phyloP scores from a whole-genome alignment of 2,888 invertebrate genomes.

The Agonopterix heracliana region DNA sequence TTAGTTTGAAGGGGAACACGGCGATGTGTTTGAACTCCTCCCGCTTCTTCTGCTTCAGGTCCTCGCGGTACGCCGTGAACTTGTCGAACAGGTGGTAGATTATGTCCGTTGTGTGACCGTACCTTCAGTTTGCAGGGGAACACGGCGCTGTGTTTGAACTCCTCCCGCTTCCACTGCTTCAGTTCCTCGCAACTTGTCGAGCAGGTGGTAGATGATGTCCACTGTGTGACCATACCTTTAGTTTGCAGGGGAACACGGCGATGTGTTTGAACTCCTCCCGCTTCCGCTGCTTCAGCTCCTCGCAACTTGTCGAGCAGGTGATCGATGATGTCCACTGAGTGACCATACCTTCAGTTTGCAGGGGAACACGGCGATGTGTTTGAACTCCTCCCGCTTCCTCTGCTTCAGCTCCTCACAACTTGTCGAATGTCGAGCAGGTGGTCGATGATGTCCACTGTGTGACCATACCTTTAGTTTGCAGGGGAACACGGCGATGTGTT shows the following conservation, averaged over 20 bases:
- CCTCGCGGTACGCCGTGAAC: conserved; percentile 94
- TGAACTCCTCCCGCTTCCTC: conserved; percentile 98
- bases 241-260: conserved; percentile 98
- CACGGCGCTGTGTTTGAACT: conserved; percentile 97
- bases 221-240: conserved; percentile 67
- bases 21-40: conserved; percentile 98
- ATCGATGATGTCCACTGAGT: conserved; percentile 97
- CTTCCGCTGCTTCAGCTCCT: conserved; percentile 92
- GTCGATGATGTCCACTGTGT: conserved; percentile 82
- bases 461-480: conserved; percentile 86
- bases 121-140: conserved; percentile 96
- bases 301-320: conserved; percentile 99
- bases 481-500: conserved; percentile 98
- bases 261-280: conserved; percentile 97
- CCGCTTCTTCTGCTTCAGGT: conserved; percentile 91
- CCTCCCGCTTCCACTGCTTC: conserved; percentile 97
- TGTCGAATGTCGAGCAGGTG: conserved; percentile 99
- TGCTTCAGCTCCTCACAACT: conserved; percentile 90
- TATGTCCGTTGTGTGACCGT: conserved; percentile 89
- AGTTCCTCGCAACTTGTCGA: conserved; percentile 93
- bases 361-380: conserved; percentile 98
- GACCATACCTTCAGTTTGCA: conserved; percentile 86
- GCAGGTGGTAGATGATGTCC: conserved; percentile 96
- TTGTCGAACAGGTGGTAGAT: conserved; percentile 99
- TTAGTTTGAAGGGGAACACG: conserved; percentile 98